Conservation (phyloP, 2,888 invertebrate genomes). For the Microctonus brassicae region DNA sequence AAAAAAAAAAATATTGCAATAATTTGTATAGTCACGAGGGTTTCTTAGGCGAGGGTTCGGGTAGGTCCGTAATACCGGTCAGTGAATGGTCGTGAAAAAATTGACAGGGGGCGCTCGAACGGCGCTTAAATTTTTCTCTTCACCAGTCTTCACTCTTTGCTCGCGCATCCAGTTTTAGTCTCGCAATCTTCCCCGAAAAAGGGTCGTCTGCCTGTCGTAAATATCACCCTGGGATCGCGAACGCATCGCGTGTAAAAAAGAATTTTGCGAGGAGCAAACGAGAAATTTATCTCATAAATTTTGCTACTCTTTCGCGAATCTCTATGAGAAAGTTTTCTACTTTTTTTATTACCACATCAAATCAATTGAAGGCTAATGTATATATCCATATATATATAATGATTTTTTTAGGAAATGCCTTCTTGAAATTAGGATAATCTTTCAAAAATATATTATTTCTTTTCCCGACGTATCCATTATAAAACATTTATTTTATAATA, state of each 20-base stretch:
- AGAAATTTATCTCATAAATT: background rate
- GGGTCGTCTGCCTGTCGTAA: constrained; percentile 21
- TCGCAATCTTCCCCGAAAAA: constrained; percentile 39
- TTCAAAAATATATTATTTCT: no score
- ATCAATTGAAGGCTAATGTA: background rate
- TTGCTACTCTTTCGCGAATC: background rate
- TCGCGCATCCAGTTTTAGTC: background rate
- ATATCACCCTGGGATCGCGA: background rate
- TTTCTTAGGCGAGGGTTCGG: constrained; percentile 20
- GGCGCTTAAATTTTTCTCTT: constrained; percentile 51
- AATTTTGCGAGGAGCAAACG: constrained; percentile 1
- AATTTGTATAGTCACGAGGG: background rate
- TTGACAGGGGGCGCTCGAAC: constrained; percentile 33
- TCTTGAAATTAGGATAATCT: no score
- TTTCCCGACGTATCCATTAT: background rate
- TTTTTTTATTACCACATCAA: background rate
- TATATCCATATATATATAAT: no score
- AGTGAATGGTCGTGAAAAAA: constrained; percentile 23
- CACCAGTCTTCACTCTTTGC: constrained; percentile 19
- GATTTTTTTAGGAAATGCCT: no score
- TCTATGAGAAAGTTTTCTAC: background rate
- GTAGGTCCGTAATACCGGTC: constrained; percentile 30
- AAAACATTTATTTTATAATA: no score
- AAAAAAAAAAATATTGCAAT: background rate
- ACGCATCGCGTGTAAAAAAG: background rate